Percentiles rank a stretch among this genome's conserved stretches.
Conservation (phyloP, 2,888 invertebrate genomes). For the Drosophila quinaria region DNA sequence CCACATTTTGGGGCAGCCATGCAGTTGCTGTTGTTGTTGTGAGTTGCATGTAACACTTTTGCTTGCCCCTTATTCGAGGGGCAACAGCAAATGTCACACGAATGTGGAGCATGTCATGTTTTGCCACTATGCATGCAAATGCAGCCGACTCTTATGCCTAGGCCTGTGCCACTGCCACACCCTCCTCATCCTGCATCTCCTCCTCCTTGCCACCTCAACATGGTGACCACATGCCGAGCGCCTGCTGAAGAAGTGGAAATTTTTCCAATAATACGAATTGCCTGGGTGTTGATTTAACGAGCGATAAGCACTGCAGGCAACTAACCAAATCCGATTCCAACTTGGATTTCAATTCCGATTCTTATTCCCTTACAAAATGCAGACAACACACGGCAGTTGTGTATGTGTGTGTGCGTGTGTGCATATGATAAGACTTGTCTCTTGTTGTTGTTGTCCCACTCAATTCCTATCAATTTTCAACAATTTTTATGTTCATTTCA, state of each 20-base stretch:
- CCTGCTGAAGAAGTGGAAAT: slow-evolving; percentile 37
- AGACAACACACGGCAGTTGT: slow-evolving; percentile 7
- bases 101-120: slow-evolving; percentile 76
- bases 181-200: neutral
- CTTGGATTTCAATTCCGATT: slow-evolving; percentile 29
- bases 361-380: neutral
- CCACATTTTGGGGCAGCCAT: slow-evolving; percentile 39
- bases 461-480: slow-evolving; percentile 37
- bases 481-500: slow-evolving; percentile 36
- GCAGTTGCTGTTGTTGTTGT: slow-evolving; percentile 15
- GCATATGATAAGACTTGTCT: slow-evolving; percentile 44
- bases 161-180: neutral
- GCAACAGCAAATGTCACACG: slow-evolving; percentile 65
- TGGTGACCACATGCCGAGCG: slow-evolving; percentile 71
- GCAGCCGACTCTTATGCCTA: slow-evolving; percentile 26
- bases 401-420: slow-evolving; percentile 20
- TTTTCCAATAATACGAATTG: slow-evolving; percentile 56
- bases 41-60: slow-evolving; percentile 68
- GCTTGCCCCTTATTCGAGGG: slow-evolving; percentile 14
- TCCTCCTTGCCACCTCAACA: slow-evolving; percentile 34
- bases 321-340: slow-evolving; percentile 41
- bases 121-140: slow-evolving; percentile 67
- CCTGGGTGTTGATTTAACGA: slow-evolving; percentile 54
- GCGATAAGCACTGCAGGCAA: slow-evolving; percentile 47
- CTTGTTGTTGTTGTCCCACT: slow-evolving; percentile 4